Conservation (phyloP, 2,113 vertebrate species). For the Rhabdomys dilectus region DNA sequence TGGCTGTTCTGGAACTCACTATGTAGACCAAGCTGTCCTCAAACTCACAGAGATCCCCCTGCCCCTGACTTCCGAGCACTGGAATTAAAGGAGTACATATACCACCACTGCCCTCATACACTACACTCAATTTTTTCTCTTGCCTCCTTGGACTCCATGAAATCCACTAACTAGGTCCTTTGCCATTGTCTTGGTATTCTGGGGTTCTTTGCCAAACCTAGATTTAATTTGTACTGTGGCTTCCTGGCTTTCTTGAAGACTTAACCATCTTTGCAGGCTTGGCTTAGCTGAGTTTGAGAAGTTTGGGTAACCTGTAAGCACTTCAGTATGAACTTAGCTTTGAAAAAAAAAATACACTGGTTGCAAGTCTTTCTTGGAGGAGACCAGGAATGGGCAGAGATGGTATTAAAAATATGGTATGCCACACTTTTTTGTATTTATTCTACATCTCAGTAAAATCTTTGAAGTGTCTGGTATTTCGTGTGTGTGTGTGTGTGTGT, state of each 20-base stretch:
- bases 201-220: too few species aligned
- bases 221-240: not conserved
- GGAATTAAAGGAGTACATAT: not conserved
- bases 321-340: not conserved
- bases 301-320: accelerated
- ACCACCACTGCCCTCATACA: too few species aligned
- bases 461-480: too few species aligned
- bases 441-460: not conserved
- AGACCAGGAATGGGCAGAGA: not conserved
- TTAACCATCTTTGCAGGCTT: not conserved
- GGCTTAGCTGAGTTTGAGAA: not conserved
- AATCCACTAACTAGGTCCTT: not conserved
- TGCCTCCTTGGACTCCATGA: not conserved
- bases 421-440: not conserved
- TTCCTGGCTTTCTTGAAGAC: not conserved
- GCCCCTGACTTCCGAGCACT: not conserved
- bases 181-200: not conserved
- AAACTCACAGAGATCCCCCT: not conserved
- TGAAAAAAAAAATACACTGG: not conserved
- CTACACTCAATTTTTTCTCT: not conserved
- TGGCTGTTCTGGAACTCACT: not conserved
- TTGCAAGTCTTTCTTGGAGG: not conserved
- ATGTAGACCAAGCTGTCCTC: not conserved
- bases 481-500: too few species aligned
- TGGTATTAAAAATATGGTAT: not conserved